A percentile compares a stretch with the other conserved stretches of the same genome.
Evolutionary conservation across 1,140 invertebrate species (phyloP).

Genomic region (Heliconius eleuchia): DNA sequence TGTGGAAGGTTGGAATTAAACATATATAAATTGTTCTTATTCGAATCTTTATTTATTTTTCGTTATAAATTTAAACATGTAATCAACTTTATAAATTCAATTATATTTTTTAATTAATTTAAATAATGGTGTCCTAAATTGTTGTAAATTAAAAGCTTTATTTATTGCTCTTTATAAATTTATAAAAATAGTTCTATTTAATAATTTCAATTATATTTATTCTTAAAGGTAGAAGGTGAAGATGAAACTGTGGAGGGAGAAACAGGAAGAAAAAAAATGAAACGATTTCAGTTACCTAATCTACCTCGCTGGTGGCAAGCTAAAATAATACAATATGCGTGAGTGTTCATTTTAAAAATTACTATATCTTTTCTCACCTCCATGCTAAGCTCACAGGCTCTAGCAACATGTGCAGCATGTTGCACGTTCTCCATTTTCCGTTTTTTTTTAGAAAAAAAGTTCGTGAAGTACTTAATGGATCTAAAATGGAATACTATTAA

Average conservation of each 20-base stretch:
- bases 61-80: no score
- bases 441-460: no score
- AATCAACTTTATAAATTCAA: background rate
- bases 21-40: no score
- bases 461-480: no score
- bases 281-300: constrained; percentile 68
- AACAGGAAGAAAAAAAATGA: constrained; percentile 63
- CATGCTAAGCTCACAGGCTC: no score
- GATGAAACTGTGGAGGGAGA: constrained; percentile 67
- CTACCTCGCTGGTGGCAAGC: constrained; percentile 75
- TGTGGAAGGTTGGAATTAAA: background rate
- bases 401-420: no score
- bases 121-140: background rate
- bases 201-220: background rate
- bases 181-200: background rate
- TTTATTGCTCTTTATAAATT: background rate
- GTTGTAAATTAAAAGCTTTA: background rate
- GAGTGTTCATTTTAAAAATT: constrained; percentile 38
- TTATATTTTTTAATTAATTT: background rate
- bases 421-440: no score
- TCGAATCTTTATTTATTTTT: no score
- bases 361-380: background rate
- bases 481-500: no score
- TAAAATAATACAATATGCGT: constrained; percentile 77
- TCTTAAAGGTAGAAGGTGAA: constrained; percentile 63